Evolutionary conservation across 2,888 invertebrate genomes (phyloP), one percentile per base, ranked within the genome.

Genomic region (Xestia c-nigrum): DNA sequence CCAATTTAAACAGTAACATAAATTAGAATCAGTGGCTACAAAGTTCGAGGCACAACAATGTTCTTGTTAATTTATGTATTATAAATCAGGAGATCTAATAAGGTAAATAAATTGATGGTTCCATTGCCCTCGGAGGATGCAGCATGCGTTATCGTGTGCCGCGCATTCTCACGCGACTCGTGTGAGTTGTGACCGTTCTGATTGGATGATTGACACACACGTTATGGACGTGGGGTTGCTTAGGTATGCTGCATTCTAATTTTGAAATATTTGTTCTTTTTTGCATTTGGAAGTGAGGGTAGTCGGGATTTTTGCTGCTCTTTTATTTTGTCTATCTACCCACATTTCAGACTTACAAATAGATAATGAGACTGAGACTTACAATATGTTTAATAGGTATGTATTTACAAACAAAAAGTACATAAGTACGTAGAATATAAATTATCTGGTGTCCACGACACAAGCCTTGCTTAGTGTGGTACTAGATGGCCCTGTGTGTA

Each of bases 171-270:
- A 95, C 94, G 91, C 90, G 89, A 88, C 87, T 86, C 88, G 90
- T 91, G 88, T 90, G 77, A 87, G 90, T 90, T 91, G 91, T 91
- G 92, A 92, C 90, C 86, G 90, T 86, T 91, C 88, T 93, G 91
- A 94, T 94, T 94, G 92, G 91, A 94, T 93, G 94, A 94, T 94
- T 93, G 94, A 92, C 91, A 88, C 86, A 88, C 85, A 84, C 84
- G 80, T 88, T 85, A 89, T 88, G 86, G 87, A 81, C 87, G 90
- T 90, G 87, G 91, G 89, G 85, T 59, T 76, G 47, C 74, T 80
- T 84, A 81, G 81, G 85, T 86, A 87, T 80, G 78, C 57, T 75
- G 76, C 64, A 72, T 74, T 52, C 69, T 70, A 63, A 67, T 76
- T 76, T 68, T 72, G 10, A 77, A 59, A 57, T 24, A 9, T 50